These are phyloP conservation scores for Dascillus cervinus DNA, from an alignment of 2,888 invertebrate species.

Conservation along the genomic window DNA sequence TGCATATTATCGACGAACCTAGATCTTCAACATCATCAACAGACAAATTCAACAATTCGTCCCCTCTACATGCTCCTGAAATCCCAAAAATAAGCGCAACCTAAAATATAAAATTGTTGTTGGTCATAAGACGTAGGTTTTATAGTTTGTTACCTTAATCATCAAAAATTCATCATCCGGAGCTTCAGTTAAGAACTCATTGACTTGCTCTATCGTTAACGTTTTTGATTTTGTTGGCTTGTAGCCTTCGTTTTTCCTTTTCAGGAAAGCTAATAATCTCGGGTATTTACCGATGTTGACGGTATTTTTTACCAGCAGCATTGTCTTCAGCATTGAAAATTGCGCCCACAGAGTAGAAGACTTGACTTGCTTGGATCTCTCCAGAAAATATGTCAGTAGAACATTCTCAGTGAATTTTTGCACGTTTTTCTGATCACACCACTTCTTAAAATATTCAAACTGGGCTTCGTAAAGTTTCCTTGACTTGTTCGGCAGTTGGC, in stretches of 20 bases:
- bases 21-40: slow-evolving; percentile 11
- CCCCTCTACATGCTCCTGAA: slow-evolving; percentile 15
- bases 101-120: background rate
- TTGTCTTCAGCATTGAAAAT: slow-evolving; percentile 11
- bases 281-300: slow-evolving; percentile 9
- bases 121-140: too few relatives aligned
- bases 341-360: slow-evolving; percentile 9
- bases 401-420: background rate
- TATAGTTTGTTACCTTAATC: slow-evolving; percentile 18
- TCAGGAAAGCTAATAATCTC: slow-evolving; percentile 16
- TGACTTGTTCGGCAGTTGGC: too few relatives aligned
- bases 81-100: slow-evolving; percentile 17
- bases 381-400: background rate
- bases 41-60: slow-evolving; percentile 16
- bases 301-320: slow-evolving; percentile 7
- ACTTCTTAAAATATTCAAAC: background rate
- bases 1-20: background rate
- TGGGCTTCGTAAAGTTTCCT: background rate
- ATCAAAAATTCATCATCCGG: slow-evolving; percentile 21
- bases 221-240: slow-evolving; percentile 21
- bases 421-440: background rate
- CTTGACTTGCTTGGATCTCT: slow-evolving; percentile 5
- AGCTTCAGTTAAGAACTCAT: slow-evolving; percentile 21
- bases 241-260: slow-evolving; percentile 19
- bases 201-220: slow-evolving; percentile 16